phyloP scores from a whole-genome alignment of 1,140 invertebrate genomes.

The Drosophila pseudoobscura region DNA sequence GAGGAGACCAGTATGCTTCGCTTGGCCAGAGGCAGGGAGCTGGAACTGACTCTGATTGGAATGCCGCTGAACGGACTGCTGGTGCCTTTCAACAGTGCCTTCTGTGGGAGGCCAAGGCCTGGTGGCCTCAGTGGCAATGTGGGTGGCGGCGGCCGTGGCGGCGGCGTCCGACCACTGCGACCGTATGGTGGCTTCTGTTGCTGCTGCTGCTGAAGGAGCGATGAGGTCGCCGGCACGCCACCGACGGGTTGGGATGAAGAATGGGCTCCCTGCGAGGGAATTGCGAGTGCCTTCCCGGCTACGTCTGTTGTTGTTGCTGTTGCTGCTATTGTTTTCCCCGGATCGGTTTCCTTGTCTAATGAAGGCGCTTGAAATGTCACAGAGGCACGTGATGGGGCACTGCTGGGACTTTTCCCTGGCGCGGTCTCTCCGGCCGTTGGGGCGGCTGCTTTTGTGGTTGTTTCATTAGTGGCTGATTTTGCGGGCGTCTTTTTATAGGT shows the following conservation, averaged over 20 bases:
- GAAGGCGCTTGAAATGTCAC: constrained; percentile 70
- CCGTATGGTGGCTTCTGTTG: not conserved
- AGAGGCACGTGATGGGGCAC: constrained; percentile 58
- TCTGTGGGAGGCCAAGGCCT: constrained; percentile 11
- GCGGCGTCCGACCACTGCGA: constrained; percentile 62
- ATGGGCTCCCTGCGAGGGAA: too few species aligned
- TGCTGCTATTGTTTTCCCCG: constrained; percentile 22
- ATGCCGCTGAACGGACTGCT: constrained; percentile 20
- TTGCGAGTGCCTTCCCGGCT: not conserved
- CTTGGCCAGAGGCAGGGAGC: constrained; percentile 26
- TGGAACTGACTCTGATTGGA: constrained; percentile 10
- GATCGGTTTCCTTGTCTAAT: constrained; percentile 48
- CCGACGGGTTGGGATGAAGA: too few species aligned
- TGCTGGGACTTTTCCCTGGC: constrained; percentile 35
- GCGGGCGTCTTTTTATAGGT: constrained; percentile 75
- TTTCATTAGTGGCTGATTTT: constrained; percentile 37
- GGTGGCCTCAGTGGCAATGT: constrained; percentile 50
- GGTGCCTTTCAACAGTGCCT: not conserved
- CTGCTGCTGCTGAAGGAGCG: too few species aligned
- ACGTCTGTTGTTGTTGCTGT: constrained; percentile 16
- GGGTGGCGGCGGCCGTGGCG: constrained; percentile 61
- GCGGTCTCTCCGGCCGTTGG: constrained; percentile 13
- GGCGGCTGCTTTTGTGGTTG: constrained; percentile 9
- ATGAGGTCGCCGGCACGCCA: too few species aligned
- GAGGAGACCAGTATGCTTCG: constrained; percentile 46